These are phyloP conservation scores for Balaenoptera acutorostrata DNA, from an alignment of 2,113 vertebrate species.

Conservation along the genomic window DNA sequence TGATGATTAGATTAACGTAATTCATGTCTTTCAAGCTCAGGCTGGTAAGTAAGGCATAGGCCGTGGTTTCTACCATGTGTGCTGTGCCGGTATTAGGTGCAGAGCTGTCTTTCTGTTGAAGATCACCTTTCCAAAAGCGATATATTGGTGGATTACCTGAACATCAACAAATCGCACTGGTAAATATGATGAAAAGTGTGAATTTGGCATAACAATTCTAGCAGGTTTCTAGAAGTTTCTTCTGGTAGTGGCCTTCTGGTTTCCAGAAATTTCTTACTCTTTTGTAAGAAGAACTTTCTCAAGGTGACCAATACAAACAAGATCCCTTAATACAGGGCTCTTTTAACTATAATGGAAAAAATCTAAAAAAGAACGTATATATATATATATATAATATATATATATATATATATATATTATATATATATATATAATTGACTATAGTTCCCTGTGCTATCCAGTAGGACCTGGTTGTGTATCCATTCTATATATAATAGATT, in stretches of 20 bases:
- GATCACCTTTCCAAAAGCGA: conserved; percentile 89
- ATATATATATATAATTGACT: not conserved
- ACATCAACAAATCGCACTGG: not conserved
- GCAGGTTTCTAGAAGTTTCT: not conserved
- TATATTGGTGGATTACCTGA: conserved; percentile 83
- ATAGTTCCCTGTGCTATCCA: not conserved
- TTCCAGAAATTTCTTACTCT: not conserved
- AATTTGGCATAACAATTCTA: not conserved
- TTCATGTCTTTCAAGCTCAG: conserved; percentile 80
- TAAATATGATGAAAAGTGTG: not conserved
- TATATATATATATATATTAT: not conserved
- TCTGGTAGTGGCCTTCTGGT: not conserved
- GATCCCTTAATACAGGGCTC: not conserved
- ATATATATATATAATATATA: not conserved
- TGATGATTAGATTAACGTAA: conserved; percentile 87
- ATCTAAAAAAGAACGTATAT: not conserved
- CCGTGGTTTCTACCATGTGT: conserved; percentile 89
- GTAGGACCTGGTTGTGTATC: no score
- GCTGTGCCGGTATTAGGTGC: conserved; percentile 79
- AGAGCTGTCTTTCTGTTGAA: conserved; percentile 49
- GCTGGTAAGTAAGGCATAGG: conserved; percentile 86
- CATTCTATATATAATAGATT: not conserved
- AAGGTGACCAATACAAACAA: not conserved
- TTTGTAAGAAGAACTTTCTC: not conserved
- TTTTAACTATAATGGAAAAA: not conserved